phyloP scores from a whole-genome alignment of 2,888 invertebrate genomes.

The Kuschelorhynchus macadamiae region DNA sequence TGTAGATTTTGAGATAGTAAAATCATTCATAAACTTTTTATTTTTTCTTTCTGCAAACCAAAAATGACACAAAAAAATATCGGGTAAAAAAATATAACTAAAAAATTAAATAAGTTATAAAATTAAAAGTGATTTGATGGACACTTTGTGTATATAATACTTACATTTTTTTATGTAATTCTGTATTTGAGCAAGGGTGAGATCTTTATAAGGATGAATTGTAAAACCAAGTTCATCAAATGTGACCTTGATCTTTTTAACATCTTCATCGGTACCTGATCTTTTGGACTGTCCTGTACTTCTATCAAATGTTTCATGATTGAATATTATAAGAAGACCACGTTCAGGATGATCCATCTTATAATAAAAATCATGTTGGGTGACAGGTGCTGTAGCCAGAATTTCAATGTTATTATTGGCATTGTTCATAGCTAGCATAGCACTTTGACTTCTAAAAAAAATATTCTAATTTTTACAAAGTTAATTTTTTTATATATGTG shows the following conservation, averaged over 20 bases:
- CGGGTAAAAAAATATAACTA: too few species aligned
- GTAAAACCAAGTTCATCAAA: constrained; percentile 79
- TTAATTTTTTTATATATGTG: too few species aligned
- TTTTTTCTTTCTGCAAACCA: too few species aligned
- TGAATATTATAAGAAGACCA: constrained; percentile 89
- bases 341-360: constrained; percentile 87
- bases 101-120: too few species aligned
- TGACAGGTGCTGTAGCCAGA: constrained; percentile 73
- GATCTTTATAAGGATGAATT: constrained; percentile 79
- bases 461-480: too few species aligned
- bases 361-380: constrained; percentile 81
- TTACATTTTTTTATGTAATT: constrained; percentile 76
- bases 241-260: constrained; percentile 77
- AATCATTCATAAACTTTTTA: too few species aligned
- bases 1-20: too few species aligned
- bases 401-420: constrained; percentile 42
- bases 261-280: constrained; percentile 89
- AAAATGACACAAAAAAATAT: too few species aligned
- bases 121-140: too few species aligned
- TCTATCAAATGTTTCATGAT: constrained; percentile 86
- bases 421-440: constrained; percentile 3
- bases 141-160: neutral
- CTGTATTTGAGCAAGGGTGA: constrained; percentile 77
- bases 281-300: constrained; percentile 72
- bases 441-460: constrained; percentile 9